Evolutionary conservation across 2,797 vertebrate genomes (phyloP).

Genomic region (Myoxocephalus aenaeus): DNA sequence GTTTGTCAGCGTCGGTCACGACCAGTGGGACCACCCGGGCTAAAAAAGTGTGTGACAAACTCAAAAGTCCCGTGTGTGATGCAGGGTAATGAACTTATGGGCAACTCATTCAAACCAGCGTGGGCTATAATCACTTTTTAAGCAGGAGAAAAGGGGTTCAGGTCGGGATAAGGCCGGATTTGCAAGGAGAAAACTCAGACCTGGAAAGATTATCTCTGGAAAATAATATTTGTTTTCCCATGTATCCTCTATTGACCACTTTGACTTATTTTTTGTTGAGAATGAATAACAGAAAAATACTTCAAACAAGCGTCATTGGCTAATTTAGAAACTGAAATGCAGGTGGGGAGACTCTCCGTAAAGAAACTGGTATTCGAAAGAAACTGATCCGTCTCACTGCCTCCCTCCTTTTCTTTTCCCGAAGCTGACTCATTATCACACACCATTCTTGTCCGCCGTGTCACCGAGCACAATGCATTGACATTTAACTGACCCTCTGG

Average conservation of each 20-base stretch:
- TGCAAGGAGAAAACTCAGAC: background rate
- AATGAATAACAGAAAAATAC: background rate
- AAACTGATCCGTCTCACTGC: constrained; percentile 49
- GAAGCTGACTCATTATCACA: constrained; percentile 65
- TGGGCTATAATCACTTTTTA: background rate
- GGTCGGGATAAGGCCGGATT: background rate
- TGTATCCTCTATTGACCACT: background rate
- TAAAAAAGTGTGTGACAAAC: background rate
- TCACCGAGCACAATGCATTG: constrained; percentile 68
- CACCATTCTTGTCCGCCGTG: constrained; percentile 61
- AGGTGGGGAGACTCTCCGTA: constrained; percentile 5
- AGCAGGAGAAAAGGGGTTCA: background rate
- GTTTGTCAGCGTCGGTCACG: constrained; percentile 32
- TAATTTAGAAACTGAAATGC: background rate
- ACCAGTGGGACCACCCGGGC: constrained; percentile 18
- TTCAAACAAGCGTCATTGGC: background rate
- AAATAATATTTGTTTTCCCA: background rate
- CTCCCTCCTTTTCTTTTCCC: constrained; percentile 44
- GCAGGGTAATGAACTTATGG: background rate
- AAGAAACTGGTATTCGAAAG: constrained; percentile 31
- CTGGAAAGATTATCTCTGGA: background rate
- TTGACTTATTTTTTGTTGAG: background rate
- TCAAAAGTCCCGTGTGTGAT: background rate
- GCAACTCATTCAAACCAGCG: background rate
- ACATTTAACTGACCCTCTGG: constrained; percentile 69